Conservation (phyloP, 2,113 vertebrate genomes). For the Centropus bengalensis region DNA sequence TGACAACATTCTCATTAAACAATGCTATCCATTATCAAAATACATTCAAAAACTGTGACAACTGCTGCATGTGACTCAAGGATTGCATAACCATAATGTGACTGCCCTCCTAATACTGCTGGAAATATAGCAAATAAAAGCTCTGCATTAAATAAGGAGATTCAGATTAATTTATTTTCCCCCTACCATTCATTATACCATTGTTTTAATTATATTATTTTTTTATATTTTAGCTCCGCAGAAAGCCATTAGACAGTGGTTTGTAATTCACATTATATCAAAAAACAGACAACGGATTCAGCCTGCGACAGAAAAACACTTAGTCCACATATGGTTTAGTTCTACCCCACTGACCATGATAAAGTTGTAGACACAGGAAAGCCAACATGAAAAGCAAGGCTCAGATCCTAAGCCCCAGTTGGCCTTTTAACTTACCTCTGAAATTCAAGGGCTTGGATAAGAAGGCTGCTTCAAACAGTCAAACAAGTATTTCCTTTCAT, state of each 20-base stretch:
- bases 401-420: background rate
- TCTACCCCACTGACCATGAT: background rate
- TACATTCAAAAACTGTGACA: background rate
- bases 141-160: background rate
- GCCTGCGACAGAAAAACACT: constrained; percentile 9
- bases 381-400: constrained; percentile 7
- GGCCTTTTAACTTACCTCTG: background rate
- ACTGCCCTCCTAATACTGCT: background rate
- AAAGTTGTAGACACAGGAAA: constrained; percentile 11
- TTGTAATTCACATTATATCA: background rate
- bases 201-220: background rate
- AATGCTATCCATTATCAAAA: constrained; percentile 35
- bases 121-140: background rate
- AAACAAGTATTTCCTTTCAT: background rate
- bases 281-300: background rate
- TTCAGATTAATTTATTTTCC: background rate
- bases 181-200: background rate
- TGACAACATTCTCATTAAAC: constrained; percentile 24
- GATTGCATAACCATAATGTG: background rate
- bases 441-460: constrained; percentile 10
- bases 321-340: constrained; percentile 21
- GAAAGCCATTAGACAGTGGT: background rate
- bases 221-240: background rate
- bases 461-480: background rate
- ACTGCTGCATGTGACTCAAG: background rate